Evolutionary conservation across 2,797 vertebrate species (phyloP), one percentile per base, ranked within the genome.

Genomic region (Arrhamphus sclerolepis): DNA sequence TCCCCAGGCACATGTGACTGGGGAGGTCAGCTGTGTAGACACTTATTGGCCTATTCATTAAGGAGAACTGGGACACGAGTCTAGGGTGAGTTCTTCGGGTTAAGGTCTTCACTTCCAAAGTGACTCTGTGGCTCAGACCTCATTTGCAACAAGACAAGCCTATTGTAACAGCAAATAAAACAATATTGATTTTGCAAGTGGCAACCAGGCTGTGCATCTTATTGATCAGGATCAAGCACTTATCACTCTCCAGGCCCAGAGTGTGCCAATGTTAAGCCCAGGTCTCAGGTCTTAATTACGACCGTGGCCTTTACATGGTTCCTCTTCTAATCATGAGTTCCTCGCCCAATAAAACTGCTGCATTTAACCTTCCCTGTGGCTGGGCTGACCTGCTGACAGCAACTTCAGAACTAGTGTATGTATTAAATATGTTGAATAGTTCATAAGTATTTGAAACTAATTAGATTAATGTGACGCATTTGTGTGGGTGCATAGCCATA

Each of bases 91-190:
- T 79, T 80, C 78, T 85, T 72, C 65, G 76, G 46, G 73, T 51
- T 75, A 75, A 77, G 75, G 77, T 78, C 82, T 86, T 75, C 69
- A 81, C 83, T 89, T 86, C 82, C 82, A 88, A 89, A 89, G 83
- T 87, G 90, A 87, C 89, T 86, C 80, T 81, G 82, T 21, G 40
- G 72, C 84, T 80, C 80, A 66, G 85, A 86, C 71, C 89, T 93
- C 83, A 92, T 93, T 93, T 93, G 88, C 89, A 91, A 90, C 83
- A 85, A 90, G 90, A 93, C 91, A 86, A 89, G 88, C 83, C 89
- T 75, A 89, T 91, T 93, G 92, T 93, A 92, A 92, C 89, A 91
- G 91, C 90, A 92, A 93, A 93, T 93, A 92, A 93, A 93, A 92
- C 91, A 91, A 88, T 92, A 94, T 94, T 92, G 93, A 94, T 93